These are phyloP conservation scores for Poicephalus meyeri DNA, from an alignment of 2,113 vertebrate species.

Conservation along the genomic window DNA sequence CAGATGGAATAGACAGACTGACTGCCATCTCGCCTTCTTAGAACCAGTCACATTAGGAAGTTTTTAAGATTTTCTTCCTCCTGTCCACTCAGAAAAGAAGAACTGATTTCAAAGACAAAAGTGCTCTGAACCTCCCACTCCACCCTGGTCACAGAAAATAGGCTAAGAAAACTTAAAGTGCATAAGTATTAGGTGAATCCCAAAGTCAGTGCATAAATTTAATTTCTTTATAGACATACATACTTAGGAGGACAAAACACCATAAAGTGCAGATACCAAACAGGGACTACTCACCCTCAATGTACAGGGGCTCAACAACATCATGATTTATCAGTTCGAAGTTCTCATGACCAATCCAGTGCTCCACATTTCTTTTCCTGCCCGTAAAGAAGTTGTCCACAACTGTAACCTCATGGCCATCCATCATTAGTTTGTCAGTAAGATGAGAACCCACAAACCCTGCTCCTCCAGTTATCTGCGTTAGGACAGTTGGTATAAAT, in stretches of 20 bases:
- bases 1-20: neutral
- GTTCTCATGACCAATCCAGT: slow-evolving; percentile 99
- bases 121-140: neutral
- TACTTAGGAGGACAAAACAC: neutral
- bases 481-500: slow-evolving; percentile 65
- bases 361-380: slow-evolving; percentile 97
- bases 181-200: neutral
- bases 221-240: neutral
- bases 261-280: neutral
- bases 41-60: neutral
- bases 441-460: slow-evolving; percentile 98
- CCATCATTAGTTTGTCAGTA: slow-evolving; percentile 99
- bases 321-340: slow-evolving; percentile 99
- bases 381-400: slow-evolving; percentile 99
- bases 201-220: neutral
- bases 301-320: slow-evolving; percentile 97
- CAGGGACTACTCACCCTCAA: slow-evolving; percentile 86
- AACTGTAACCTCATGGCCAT: slow-evolving; percentile 97
- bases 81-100: neutral
- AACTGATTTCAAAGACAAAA: neutral
- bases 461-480: slow-evolving; percentile 95
- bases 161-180: neutral
- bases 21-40: neutral
- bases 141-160: neutral
- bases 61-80: neutral